Conservation (phyloP, 2,888 invertebrate genomes). For the Phrixothrix hirtus region DNA sequence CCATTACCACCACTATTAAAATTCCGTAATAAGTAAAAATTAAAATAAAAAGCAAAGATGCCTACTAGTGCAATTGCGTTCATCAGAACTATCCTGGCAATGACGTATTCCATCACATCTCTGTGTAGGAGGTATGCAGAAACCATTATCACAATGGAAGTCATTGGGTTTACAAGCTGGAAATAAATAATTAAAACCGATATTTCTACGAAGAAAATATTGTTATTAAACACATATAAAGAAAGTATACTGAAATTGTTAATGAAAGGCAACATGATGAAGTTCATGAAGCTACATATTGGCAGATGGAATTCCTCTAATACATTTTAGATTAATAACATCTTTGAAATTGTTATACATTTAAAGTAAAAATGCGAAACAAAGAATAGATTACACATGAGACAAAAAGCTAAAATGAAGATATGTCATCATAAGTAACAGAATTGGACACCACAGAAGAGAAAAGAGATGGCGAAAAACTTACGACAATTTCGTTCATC, state of each 20-base stretch:
- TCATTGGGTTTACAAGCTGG: slow-evolving; percentile 48
- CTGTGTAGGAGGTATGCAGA: slow-evolving; percentile 48
- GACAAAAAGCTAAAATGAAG: not conserved
- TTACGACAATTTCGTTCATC: slow-evolving; percentile 75
- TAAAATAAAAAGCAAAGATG: slow-evolving; percentile 25
- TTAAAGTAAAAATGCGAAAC: not conserved
- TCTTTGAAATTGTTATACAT: not conserved
- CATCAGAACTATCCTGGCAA: slow-evolving; percentile 63
- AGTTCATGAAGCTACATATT: not conserved
- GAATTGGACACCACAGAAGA: slow-evolving; percentile 19
- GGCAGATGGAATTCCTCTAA: not conserved
- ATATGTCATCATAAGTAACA: slow-evolving; percentile 19
- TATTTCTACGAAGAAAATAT: slow-evolving; percentile 7
- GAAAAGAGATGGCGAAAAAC: slow-evolving; percentile 48
- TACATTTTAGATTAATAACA: slow-evolving; percentile 1
- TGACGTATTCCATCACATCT: slow-evolving; percentile 61
- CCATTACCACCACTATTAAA: too few species aligned
- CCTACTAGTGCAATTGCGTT: slow-evolving; percentile 51
- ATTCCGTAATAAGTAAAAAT: too few species aligned
- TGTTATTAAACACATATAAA: slow-evolving; percentile 17
- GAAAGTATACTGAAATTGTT: slow-evolving; percentile 15
- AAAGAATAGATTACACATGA: not conserved
- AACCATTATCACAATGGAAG: slow-evolving; percentile 55
- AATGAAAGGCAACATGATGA: slow-evolving; percentile 9
- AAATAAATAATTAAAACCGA: slow-evolving; percentile 29